phyloP scores from a whole-genome alignment of 2,797 vertebrate genomes.

The Myotis myotis region DNA sequence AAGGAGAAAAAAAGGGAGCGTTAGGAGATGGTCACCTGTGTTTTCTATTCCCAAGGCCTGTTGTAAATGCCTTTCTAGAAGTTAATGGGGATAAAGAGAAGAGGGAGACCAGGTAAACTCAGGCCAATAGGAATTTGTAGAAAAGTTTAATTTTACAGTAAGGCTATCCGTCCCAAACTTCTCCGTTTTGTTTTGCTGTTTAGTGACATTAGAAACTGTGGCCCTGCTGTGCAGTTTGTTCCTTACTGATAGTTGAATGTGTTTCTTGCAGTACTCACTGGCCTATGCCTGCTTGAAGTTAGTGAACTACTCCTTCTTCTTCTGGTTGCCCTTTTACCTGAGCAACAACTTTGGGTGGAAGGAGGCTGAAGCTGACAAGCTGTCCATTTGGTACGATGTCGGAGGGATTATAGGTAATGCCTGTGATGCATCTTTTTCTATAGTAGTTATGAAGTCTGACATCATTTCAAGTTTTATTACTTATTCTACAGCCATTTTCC shows the following conservation, averaged over 20 bases:
- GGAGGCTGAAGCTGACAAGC: conserved; percentile 93
- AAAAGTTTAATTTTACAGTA: not conserved
- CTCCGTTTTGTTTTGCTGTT: not conserved
- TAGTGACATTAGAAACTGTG: not conserved
- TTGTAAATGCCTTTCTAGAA: not conserved
- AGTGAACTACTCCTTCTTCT: conserved; percentile 99
- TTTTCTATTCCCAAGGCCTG: not conserved
- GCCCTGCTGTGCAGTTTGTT: not conserved
- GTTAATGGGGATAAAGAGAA: not conserved
- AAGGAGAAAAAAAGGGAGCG: not conserved
- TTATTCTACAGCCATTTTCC: not conserved
- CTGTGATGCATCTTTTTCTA: not conserved
- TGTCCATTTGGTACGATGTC: conserved; percentile 98
- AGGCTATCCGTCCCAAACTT: not conserved
- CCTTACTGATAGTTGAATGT: not conserved
- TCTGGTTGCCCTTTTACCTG: conserved; percentile 99
- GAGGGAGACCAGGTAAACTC: not conserved
- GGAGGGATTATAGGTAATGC: conserved; percentile 94
- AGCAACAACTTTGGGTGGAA: conserved; percentile 96
- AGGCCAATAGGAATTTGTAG: not conserved
- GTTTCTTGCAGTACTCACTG: conserved; percentile 91
- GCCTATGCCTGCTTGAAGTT: conserved; percentile 96
- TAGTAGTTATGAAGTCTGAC: not conserved
- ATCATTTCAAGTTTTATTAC: not conserved
- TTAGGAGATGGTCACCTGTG: not conserved